Conservation (phyloP, 2,888 invertebrate species). For the Hemithea aestivaria region DNA sequence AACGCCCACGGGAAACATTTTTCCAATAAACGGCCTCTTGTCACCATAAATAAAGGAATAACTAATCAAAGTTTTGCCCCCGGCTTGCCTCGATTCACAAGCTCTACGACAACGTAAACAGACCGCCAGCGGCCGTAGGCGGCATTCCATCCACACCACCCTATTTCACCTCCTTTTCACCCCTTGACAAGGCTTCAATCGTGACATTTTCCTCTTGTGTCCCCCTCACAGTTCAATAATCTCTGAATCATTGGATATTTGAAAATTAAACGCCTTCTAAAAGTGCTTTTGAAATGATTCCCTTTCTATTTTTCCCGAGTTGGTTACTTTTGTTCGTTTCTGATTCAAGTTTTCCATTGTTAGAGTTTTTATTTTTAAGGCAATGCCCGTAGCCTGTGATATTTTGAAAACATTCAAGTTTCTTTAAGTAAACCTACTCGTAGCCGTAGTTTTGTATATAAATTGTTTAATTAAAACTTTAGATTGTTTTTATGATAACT, state of each 20-base stretch:
- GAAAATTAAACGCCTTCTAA: constrained; percentile 45
- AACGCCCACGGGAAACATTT: constrained; percentile 3
- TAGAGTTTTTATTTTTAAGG: background rate
- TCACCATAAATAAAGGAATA: constrained; percentile 55
- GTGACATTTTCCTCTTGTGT: constrained; percentile 65
- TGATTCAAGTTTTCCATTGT: background rate
- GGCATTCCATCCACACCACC: constrained; percentile 26
- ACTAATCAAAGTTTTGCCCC: constrained; percentile 60
- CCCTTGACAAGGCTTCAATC: constrained; percentile 48
- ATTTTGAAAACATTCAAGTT: too few species aligned
- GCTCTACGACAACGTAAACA: constrained; percentile 61
- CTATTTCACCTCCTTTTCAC: constrained; percentile 25
- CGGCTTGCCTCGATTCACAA: constrained; percentile 53
- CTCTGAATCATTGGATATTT: constrained; percentile 50
- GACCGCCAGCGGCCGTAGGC: constrained; percentile 39
- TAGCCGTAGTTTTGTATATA: too few species aligned
- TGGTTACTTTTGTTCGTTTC: background rate
- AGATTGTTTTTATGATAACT: too few species aligned
- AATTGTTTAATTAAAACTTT: too few species aligned
- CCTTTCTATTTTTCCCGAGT: constrained; percentile 11
- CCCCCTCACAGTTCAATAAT: constrained; percentile 60
- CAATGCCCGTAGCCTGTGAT: too few species aligned
- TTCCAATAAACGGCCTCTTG: constrained; percentile 41
- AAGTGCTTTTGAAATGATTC: constrained; percentile 27
- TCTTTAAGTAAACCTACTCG: too few species aligned